Base-by-base conservation (phyloP, 2,113 vertebrate genomes). In the Brienomyrus brachyistius region DNA sequence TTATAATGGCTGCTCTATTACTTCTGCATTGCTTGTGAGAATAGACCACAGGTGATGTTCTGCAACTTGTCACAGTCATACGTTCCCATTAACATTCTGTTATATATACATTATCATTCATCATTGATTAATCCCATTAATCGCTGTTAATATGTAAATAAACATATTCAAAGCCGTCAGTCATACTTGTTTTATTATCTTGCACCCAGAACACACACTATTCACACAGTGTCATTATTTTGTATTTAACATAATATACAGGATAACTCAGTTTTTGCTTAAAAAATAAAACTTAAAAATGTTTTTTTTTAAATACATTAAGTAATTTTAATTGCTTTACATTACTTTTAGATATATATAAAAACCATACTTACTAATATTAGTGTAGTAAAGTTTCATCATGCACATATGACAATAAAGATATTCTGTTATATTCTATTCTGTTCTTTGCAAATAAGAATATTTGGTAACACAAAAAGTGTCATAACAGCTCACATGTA, bases 401-500 rank as follows among this genome's bases (percentile, higher is more conserved):
- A 27, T 70, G 62, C 62, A 70, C 62, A 45, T 35, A 83, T 6
- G 62, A 27, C 9, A 13, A 70, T 31, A 31, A 70, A 70, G 62
- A 70, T 70, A 70, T 70, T 70, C 10, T 45, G 8, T 82, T 80
- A 10, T 35, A 80, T 80, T 85, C 21, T 86, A 86, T 83, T 45
- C 1, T 27, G 8, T 15, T 19, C 27, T 48, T 54, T 54, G 13
- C 6, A 51, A 35, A 40, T 31, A 35, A 35, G 45, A 23, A 80
- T 50, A 52, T 80, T 80, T 80, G 74, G 27, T 80, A 80, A 17
- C 70, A 40, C 74, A 80, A 80, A 80, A 43, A 80, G 35, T 80
- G 31, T 54, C 45, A 86, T 86, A 50, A 43, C 21, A 89, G 43
- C 15, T 92, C 88, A 92, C 87, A 86, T 91, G 93, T 91, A 92